phyloP scores from a whole-genome alignment of 30 jellyfish, hydroid and myxozoan species.

The Hydractinia echinata region DNA sequence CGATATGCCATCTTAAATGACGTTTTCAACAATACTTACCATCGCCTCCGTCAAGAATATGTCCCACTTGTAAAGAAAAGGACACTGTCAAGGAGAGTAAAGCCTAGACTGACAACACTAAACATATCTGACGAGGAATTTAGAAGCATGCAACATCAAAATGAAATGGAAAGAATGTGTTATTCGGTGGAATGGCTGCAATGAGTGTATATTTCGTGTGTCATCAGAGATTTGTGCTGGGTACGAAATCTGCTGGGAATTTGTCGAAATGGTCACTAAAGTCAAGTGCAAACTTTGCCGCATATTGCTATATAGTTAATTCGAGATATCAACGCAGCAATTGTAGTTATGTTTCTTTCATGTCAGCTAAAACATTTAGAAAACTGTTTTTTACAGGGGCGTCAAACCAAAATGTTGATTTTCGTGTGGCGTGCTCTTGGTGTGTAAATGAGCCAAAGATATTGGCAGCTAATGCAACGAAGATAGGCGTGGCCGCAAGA shows the following conservation, averaged over 20 bases:
- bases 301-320: neutral
- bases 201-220: neutral
- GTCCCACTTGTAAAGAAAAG: too few species aligned
- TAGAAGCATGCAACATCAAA: too few species aligned
- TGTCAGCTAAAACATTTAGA: conserved; percentile 15
- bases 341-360: too few species aligned
- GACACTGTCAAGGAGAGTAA: too few species aligned
- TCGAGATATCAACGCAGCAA: neutral
- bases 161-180: neutral
- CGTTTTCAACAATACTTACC: too few species aligned
- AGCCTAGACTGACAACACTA: too few species aligned
- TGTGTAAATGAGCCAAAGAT: neutral
- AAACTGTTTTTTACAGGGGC: neutral
- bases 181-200: neutral
- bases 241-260: neutral
- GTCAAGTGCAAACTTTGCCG: neutral
- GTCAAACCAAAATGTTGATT: neutral
- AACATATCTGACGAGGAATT: too few species aligned
- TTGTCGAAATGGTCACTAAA: neutral
- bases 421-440: neutral
- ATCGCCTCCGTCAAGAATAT: too few species aligned
- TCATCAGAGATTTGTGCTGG: conserved; percentile 3
- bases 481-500: neutral
- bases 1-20: too few species aligned
- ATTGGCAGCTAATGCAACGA: neutral